phyloP scores from a whole-genome alignment of 2,888 invertebrate species.

The Neuroscelio doddi region DNA sequence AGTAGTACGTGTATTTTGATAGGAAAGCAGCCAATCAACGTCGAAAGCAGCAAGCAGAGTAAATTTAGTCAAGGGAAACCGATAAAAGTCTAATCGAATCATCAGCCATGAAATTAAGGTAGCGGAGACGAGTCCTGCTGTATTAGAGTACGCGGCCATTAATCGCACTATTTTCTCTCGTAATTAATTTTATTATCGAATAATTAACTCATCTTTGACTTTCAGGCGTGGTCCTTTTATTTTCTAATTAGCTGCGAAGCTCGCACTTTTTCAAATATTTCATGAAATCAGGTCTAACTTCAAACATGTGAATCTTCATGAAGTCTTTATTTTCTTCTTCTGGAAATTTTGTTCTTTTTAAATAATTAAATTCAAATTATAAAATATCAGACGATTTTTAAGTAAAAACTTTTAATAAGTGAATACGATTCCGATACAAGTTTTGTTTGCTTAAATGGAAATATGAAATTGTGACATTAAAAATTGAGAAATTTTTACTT shows the following conservation, averaged over 20 bases:
- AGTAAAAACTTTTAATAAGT: no score
- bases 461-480: no score
- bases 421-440: no score
- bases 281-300: conserved; percentile 15
- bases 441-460: no score
- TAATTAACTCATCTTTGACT: conserved; percentile 20
- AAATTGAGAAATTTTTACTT: no score
- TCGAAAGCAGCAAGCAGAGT: conserved; percentile 7
- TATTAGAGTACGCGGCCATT: conserved; percentile 45
- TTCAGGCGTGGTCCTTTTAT: no score
- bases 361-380: no score
- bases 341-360: no score
- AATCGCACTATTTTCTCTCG: conserved; percentile 57
- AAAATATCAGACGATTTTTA: no score
- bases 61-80: conserved; percentile 27
- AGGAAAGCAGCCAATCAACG: conserved; percentile 15
- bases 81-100: conserved; percentile 32
- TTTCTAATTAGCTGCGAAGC: no score
- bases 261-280: no score
- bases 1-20: conserved; percentile 25
- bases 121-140: conserved; percentile 11
- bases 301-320: not conserved
- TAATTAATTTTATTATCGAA: conserved; percentile 61
- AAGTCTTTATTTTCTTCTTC: no score
- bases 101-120: conserved; percentile 20